Base-by-base conservation (phyloP, 2,888 invertebrate species). In the Cryptocephalus primarius region DNA sequence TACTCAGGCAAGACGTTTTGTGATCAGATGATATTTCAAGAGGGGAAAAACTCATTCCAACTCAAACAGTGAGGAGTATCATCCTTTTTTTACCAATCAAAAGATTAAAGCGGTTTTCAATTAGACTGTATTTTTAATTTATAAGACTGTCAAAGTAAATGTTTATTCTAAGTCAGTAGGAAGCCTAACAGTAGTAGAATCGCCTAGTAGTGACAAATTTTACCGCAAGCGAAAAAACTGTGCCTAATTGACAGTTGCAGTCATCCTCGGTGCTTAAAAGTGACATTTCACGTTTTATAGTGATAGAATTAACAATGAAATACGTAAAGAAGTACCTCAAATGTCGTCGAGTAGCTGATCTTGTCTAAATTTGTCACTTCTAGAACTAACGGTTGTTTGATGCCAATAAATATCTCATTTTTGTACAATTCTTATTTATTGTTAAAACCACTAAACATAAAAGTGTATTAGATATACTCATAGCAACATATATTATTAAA, bases 91-190 rank as follows among this genome's bases (percentile, higher is more conserved):
- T 36, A 10, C 32, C 31, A 42, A 42, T 42, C 42, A 42, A 42
- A 42, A 42, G 10, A 31, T 40, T 11, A 11, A 11, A 31, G 42
- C 42, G 41, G 32, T 22, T 31, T 22, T 33, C 45, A 42, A 40
- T 47, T 46, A 42, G 48, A 51, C 50, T 54, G 52, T 40, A 42
- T 45, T 46, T 48, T 49, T 47, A 44, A 33, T 50, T 56, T 52
- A 57, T 55, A 58, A 60, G 60, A 60, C 60, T 60, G 60, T 59
- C 51, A 45, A 49, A 46, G 39, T 53, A 49, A 50, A 53, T 46
- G 46, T 49, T 49, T 42, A 48, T 52, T 55, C 58, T 60, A 60
- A 60, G 60, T 60, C 59, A 60, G 54, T 59, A 59, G 55, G 45
- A 54, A 39, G 49, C 50, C 52, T 55, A 56, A 51, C 48, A 43